Percentiles rank a stretch among this genome's conserved stretches.
phyloP scores from a whole-genome alignment of 1,140 invertebrate genomes.

The Drosophila micromelanica region DNA sequence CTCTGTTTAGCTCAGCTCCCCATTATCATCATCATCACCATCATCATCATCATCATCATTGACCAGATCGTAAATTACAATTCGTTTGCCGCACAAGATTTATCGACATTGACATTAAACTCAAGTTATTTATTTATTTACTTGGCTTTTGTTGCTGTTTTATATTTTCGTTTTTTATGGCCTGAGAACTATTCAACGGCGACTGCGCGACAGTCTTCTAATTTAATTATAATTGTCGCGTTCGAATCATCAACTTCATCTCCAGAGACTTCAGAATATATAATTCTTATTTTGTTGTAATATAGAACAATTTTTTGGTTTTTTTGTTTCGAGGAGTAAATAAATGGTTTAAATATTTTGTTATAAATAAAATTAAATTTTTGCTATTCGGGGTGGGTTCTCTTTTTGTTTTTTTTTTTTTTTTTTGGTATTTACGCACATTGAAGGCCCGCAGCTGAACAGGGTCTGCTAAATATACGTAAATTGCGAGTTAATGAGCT shows the following conservation, averaged over 20 bases:
- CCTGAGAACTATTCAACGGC: slow-evolving; percentile 26
- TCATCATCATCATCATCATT: slow-evolving; percentile 3
- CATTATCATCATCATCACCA: background rate
- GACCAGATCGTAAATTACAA: slow-evolving; percentile 40
- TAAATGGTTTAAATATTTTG: background rate
- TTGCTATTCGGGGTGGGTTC: background rate
- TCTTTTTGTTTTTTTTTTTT: background rate
- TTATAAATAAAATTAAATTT: background rate
- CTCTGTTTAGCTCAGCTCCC: slow-evolving; percentile 5
- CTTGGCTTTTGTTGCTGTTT: background rate
- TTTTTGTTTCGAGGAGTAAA: background rate
- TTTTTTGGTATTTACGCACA: slow-evolving; percentile 5
- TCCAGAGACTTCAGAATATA: background rate
- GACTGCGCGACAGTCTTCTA: slow-evolving; percentile 6
- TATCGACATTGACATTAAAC: slow-evolving; percentile 41
- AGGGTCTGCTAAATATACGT: slow-evolving; percentile 21
- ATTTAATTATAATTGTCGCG: slow-evolving; percentile 25
- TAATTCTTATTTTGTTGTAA: background rate
- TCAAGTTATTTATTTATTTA: slow-evolving; percentile 35
- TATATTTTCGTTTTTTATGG: slow-evolving; percentile 12
- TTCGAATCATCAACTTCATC: slow-evolving; percentile 9
- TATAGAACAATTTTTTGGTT: background rate
- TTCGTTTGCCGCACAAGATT: slow-evolving; percentile 33
- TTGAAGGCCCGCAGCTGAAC: slow-evolving; percentile 52
- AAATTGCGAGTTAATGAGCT: slow-evolving; percentile 73